Conservation (phyloP, 1,140 invertebrate genomes). For the Leptoteleia sp. region DNA sequence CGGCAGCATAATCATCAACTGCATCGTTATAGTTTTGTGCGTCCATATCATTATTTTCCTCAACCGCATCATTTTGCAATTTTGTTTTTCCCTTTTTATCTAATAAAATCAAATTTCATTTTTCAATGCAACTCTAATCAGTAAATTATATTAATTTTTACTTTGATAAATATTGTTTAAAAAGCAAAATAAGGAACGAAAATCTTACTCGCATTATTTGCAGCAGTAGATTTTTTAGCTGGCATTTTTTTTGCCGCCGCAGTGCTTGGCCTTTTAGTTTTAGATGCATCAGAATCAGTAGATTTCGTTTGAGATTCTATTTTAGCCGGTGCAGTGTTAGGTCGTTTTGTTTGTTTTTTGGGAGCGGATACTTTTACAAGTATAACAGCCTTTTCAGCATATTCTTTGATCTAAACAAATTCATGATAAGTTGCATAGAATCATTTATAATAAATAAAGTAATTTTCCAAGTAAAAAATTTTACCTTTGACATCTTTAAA, state of each 20-base stretch:
- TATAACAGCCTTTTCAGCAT: slow-evolving; percentile 94
- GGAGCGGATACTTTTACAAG: slow-evolving; percentile 84
- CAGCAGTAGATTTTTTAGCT: slow-evolving; percentile 72
- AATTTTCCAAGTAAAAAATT: too few relatives aligned
- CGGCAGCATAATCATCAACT: slow-evolving; percentile 78
- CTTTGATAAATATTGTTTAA: too few relatives aligned
- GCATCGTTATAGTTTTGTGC: slow-evolving; percentile 82
- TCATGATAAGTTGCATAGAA: background rate
- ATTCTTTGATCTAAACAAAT: slow-evolving; percentile 90
- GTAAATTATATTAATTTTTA: too few relatives aligned
- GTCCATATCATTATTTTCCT: slow-evolving; percentile 80
- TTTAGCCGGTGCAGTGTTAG: slow-evolving; percentile 82
- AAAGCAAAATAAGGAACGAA: too few relatives aligned
- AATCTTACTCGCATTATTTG: slow-evolving; percentile 72
- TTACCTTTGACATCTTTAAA: slow-evolving; percentile 94
- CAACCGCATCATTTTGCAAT: slow-evolving; percentile 76
- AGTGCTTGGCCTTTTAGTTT: slow-evolving; percentile 78
- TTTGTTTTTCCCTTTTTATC: slow-evolving; percentile 61
- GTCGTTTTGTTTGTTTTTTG: slow-evolving; percentile 82
- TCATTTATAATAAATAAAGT: background rate
- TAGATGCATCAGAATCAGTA: slow-evolving; percentile 69
- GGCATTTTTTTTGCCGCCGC: slow-evolving; percentile 80
- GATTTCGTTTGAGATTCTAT: slow-evolving; percentile 69
- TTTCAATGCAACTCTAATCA: too few relatives aligned
- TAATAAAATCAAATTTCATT: too few relatives aligned